A percentile compares a stretch with the other conserved stretches of the same genome.
Evolutionary conservation across 2,113 vertebrate species (phyloP).

Genomic region (Natator depressus): DNA sequence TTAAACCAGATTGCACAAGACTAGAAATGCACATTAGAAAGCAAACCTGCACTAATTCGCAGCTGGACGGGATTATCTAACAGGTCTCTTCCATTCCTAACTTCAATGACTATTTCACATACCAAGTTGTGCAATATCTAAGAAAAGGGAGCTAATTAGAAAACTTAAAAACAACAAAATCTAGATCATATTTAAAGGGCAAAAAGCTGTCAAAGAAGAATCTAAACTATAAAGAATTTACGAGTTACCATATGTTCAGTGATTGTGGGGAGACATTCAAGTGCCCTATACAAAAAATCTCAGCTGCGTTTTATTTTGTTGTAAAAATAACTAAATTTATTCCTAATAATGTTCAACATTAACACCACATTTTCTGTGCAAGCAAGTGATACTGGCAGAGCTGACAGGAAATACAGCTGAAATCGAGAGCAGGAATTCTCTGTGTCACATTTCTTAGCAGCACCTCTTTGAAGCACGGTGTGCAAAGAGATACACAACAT

Average conservation of each 20-base stretch:
- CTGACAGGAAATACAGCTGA: not conserved
- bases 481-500: not conserved
- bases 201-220: not conserved
- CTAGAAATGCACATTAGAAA: not conserved
- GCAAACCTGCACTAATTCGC: not conserved
- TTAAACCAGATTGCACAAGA: not conserved
- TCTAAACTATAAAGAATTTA: not conserved
- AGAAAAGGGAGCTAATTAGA: not conserved
- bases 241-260: not conserved
- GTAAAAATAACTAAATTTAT: conserved; percentile 23
- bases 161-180: not conserved
- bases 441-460: not conserved
- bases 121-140: not conserved
- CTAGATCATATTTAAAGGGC: not conserved
- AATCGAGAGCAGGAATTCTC: not conserved
- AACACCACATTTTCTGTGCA: conserved; percentile 20
- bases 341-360: not conserved
- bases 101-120: not conserved
- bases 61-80: not conserved
- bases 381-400: not conserved
- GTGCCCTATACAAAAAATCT: not conserved
- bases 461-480: not conserved
- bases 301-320: not conserved
- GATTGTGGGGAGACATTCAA: not conserved
- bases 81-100: not conserved